Percentiles rank a stretch among this genome's conserved stretches.
These are phyloP conservation scores for Ceyx margarethae DNA, from an alignment of 2,113 vertebrate genomes.

Conservation along the genomic window DNA sequence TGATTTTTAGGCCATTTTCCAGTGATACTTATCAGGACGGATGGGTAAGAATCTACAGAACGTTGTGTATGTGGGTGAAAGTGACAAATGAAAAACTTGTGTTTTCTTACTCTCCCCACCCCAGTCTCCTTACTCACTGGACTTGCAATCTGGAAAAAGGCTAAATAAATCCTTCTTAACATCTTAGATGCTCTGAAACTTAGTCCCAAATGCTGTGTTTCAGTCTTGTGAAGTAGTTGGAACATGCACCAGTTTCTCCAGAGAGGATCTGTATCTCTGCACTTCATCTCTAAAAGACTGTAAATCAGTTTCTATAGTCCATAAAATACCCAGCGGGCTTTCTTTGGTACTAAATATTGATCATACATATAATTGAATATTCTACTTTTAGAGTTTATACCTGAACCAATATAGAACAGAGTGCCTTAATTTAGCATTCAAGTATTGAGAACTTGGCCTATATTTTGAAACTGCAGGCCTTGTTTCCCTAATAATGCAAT, in stretches of 20 bases:
- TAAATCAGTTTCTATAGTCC: not conserved
- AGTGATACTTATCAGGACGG: not conserved
- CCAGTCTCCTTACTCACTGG: not conserved
- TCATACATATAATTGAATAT: not conserved
- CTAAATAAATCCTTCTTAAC: not conserved
- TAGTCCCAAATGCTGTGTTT: not conserved
- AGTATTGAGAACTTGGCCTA: not conserved
- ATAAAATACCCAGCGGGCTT: not conserved
- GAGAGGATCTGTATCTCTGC: not conserved
- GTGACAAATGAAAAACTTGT: not conserved
- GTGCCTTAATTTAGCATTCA: not conserved
- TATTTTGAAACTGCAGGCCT: not conserved
- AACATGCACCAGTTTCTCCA: not conserved
- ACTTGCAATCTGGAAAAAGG: not conserved
- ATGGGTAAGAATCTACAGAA: not conserved
- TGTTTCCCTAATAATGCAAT: not conserved
- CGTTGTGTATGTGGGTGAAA: not conserved
- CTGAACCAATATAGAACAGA: constrained; percentile 1
- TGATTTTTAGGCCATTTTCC: not conserved
- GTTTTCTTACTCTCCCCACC: not conserved
- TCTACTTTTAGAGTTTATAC: not conserved
- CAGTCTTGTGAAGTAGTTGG: not conserved
- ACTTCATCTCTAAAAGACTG: not conserved
- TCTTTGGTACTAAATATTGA: not conserved
- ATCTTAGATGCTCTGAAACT: not conserved